These are phyloP conservation scores for Iphiclides podalirius DNA, from an alignment of 2,888 invertebrate species.

Conservation along the genomic window DNA sequence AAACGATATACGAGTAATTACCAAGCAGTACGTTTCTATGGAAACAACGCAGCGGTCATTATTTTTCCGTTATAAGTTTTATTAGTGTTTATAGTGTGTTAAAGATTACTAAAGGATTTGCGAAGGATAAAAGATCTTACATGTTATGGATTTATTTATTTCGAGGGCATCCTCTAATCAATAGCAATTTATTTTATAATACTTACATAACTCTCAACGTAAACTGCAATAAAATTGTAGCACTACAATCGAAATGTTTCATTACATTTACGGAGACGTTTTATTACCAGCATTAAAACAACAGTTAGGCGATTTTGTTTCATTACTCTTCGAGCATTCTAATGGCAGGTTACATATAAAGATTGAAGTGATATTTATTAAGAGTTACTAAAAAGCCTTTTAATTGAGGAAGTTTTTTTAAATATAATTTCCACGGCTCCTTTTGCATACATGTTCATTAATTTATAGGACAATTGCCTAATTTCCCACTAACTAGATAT, in stretches of 20 bases:
- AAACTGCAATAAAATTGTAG: constrained; percentile 1
- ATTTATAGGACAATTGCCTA: too few species aligned
- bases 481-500: too few species aligned
- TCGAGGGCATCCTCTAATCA: too few species aligned
- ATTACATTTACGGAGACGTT: constrained; percentile 8
- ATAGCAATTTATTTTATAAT: not conserved
- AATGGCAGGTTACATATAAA: not conserved
- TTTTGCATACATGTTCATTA: not conserved
- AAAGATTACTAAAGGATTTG: too few species aligned
- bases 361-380: not conserved
- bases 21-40: not conserved
- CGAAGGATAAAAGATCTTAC: too few species aligned
- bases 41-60: not conserved
- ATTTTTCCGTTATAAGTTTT: too few species aligned
- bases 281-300: constrained; percentile 1
- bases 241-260: constrained; percentile 2
- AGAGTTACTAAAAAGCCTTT: not conserved
- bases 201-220: not conserved
- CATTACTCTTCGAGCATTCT: not conserved
- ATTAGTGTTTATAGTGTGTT: too few species aligned
- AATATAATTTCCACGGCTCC: not conserved
- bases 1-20: constrained; percentile 9
- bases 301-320: constrained; percentile 4
- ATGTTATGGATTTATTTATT: not conserved
- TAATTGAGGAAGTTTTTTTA: not conserved